Percentiles rank a stretch among this genome's conserved stretches.
phyloP scores from a whole-genome alignment of 2,113 vertebrate species.

The Calyptomena viridis region DNA sequence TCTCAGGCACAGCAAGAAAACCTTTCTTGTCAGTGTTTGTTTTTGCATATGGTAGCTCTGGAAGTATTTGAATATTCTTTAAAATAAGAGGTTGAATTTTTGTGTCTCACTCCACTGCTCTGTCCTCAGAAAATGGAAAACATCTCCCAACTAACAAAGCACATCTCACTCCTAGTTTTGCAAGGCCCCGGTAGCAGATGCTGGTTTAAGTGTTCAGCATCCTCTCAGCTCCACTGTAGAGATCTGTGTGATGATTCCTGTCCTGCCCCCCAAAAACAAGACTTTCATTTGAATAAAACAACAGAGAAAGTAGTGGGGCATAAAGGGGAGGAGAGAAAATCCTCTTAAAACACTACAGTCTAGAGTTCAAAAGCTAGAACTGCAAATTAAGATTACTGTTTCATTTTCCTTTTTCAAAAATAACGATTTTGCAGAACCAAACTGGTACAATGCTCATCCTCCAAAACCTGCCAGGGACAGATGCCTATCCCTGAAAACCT shows the following conservation, averaged over 20 bases:
- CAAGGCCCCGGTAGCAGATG: not conserved
- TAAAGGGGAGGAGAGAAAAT: not conserved
- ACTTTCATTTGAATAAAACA: not conserved
- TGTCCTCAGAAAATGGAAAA: not conserved
- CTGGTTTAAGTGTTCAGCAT: not conserved
- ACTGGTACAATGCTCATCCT: not conserved
- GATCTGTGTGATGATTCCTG: not conserved
- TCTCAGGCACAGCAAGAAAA: not conserved
- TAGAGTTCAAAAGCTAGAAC: not conserved
- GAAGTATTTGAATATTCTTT: not conserved
- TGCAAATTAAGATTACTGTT: not conserved
- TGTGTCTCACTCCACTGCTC: not conserved
- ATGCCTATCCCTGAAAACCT: not conserved
- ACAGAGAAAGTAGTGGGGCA: not conserved
- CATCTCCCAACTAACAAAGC: not conserved
- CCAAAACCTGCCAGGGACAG: not conserved
- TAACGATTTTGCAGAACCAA: not conserved
- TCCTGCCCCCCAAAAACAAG: rapidly evolving
- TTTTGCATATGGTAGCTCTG: not conserved
- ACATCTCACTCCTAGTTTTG: not conserved
- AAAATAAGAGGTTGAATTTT: not conserved
- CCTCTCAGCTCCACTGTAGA: not conserved
- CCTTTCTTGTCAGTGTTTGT: not conserved
- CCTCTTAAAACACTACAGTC: not conserved
- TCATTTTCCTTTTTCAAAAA: not conserved